phyloP scores from a whole-genome alignment of 1,140 invertebrate species.

The Pollicipes pollicipes region DNA sequence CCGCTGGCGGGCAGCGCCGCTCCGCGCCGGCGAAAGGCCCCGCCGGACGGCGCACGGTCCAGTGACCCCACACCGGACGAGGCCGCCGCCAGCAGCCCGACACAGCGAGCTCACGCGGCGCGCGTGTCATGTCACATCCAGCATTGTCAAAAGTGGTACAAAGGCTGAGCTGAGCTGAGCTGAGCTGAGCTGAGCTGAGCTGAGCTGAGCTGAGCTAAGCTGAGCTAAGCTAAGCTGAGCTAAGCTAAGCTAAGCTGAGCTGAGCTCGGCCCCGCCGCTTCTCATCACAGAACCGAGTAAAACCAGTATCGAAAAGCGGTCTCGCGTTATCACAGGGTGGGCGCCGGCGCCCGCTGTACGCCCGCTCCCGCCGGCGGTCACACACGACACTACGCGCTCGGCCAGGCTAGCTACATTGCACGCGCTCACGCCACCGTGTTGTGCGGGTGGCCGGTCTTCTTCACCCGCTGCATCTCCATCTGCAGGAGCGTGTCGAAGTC shows the following conservation, averaged over 20 bases:
- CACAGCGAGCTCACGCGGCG: too few relatives aligned
- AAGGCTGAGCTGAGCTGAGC: neutral
- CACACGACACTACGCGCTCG: neutral
- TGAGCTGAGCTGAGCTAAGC: too few relatives aligned
- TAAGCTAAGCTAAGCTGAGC: too few relatives aligned
- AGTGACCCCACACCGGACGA: neutral
- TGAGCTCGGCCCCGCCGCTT: too few relatives aligned
- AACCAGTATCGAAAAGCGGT: too few relatives aligned
- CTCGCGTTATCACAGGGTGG: neutral
- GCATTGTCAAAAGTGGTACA: neutral
- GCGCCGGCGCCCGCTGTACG: too few relatives aligned
- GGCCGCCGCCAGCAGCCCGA: too few relatives aligned
- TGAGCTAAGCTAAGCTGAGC: too few relatives aligned
- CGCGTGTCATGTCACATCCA: neutral
- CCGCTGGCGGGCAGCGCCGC: too few relatives aligned
- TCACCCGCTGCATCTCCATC: neutral
- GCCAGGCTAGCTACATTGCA: neutral
- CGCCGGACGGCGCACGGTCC: neutral
- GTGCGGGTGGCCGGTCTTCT: neutral
- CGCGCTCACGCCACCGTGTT: neutral
- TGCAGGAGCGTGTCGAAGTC: neutral
- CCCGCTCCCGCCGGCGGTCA: neutral
- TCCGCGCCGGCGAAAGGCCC: too few relatives aligned
- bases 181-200: too few relatives aligned
- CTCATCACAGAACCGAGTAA: too few relatives aligned